These are phyloP conservation scores for Anagyrus pseudococci DNA, from an alignment of 2,888 invertebrate species.

Conservation along the genomic window DNA sequence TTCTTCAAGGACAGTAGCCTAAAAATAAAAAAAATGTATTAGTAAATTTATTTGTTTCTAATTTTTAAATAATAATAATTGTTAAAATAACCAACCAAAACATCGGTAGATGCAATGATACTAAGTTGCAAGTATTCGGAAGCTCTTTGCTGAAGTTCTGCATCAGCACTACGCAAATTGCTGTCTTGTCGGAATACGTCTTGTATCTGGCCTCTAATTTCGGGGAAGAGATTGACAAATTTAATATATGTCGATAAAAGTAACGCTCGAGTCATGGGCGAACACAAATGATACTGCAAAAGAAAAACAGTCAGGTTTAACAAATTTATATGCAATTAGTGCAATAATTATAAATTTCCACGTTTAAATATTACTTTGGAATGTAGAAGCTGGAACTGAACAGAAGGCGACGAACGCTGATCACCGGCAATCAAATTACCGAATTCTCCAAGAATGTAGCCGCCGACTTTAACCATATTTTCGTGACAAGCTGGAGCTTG, in stretches of 20 bases:
- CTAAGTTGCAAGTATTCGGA: slow-evolving; percentile 97
- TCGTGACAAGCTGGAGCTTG: slow-evolving; percentile 99
- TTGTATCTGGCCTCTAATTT: slow-evolving; percentile 95
- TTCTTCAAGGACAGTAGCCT: slow-evolving; percentile 97
- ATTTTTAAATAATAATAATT: not conserved
- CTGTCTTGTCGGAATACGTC: slow-evolving; percentile 94
- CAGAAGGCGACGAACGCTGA: slow-evolving; percentile 93
- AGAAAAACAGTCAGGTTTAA: slow-evolving; percentile 9
- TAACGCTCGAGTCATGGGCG: slow-evolving; percentile 94
- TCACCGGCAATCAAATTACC: slow-evolving; percentile 99
- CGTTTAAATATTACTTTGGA: slow-evolving; percentile 72
- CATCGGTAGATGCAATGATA: slow-evolving; percentile 95
- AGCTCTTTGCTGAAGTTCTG: slow-evolving; percentile 96
- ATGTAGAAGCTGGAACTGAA: slow-evolving; percentile 97
- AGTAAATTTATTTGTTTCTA: not conserved
- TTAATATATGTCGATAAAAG: slow-evolving; percentile 98
- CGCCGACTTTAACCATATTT: slow-evolving; percentile 99
- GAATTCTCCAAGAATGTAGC: slow-evolving; percentile 98
- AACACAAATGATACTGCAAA: slow-evolving; percentile 89
- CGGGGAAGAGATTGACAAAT: slow-evolving; percentile 98
- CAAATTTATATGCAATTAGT: too few species aligned
- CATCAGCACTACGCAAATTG: slow-evolving; percentile 96
- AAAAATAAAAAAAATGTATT: slow-evolving; percentile 22
- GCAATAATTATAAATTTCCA: not conserved
- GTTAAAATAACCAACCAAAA: slow-evolving; percentile 68